Conservation (phyloP, 2,113 vertebrate species). For the Scartelaos histophorus region DNA sequence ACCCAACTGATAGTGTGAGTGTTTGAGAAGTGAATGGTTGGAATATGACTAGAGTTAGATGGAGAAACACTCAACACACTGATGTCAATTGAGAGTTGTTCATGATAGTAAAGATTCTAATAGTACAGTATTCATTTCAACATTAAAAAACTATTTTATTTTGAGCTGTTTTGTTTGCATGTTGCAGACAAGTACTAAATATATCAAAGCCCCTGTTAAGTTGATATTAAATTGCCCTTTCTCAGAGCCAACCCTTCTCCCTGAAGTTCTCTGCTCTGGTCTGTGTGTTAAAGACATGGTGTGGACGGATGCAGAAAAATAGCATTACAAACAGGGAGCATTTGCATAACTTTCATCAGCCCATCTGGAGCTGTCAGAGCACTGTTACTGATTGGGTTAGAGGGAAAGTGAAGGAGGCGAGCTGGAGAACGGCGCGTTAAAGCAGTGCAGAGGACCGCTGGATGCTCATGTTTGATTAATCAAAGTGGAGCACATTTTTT, state of each 20-base stretch:
- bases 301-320: slow-evolving; percentile 66
- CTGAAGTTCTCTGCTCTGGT: slow-evolving; percentile 35
- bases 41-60: no score
- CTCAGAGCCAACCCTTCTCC: slow-evolving; percentile 32
- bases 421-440: slow-evolving; percentile 55
- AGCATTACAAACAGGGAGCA: slow-evolving; percentile 73
- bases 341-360: slow-evolving; percentile 80
- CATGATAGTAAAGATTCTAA: no score
- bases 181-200: background rate
- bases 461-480: slow-evolving; percentile 81
- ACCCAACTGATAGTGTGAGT: no score
- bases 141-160: no score
- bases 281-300: slow-evolving; percentile 64
- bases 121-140: no score
- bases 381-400: slow-evolving; percentile 71
- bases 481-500: slow-evolving; percentile 64
- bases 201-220: background rate
- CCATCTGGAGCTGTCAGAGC: slow-evolving; percentile 68
- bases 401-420: slow-evolving; percentile 56
- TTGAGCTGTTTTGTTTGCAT: background rate
- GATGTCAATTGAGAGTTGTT: no score
- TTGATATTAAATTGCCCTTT: slow-evolving; percentile 10
- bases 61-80: no score
- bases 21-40: no score
- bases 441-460: slow-evolving; percentile 65